phyloP scores from a whole-genome alignment of 1,140 invertebrate genomes.

The Pogonomyrmex californicus region DNA sequence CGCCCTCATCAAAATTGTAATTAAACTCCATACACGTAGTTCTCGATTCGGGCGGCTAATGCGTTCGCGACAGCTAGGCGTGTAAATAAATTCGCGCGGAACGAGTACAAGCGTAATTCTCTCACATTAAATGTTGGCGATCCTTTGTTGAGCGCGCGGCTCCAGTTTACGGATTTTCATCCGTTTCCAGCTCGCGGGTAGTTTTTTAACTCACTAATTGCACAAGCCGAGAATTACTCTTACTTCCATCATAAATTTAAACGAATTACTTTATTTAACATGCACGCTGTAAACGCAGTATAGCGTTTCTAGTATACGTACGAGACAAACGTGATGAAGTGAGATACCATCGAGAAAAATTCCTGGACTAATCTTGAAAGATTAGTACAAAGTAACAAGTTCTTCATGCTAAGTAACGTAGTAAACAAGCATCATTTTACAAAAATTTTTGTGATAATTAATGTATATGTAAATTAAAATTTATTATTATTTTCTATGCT shows the following conservation, averaged over 20 bases:
- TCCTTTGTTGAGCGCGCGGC: conserved; percentile 46
- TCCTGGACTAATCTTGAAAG: background rate
- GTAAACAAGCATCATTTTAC: background rate
- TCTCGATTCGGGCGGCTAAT: conserved; percentile 54
- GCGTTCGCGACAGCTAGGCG: conserved; percentile 52
- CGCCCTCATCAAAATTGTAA: conserved; percentile 62
- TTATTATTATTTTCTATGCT: background rate
- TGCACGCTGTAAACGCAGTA: conserved; percentile 22
- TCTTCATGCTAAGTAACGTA: background rate
- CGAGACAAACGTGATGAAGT: background rate
- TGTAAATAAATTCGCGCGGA: conserved; percentile 52
- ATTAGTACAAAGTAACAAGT: background rate
- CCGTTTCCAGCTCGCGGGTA: conserved; percentile 17
- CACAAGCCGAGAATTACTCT: conserved; percentile 48
- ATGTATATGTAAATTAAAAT: background rate
- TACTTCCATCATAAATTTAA: conserved; percentile 37
- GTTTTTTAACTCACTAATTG: conserved; percentile 62
- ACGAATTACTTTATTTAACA: conserved; percentile 56
- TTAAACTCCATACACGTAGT: conserved; percentile 62
- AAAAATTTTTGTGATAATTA: background rate
- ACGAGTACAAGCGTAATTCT: conserved; percentile 58
- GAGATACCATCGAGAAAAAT: background rate
- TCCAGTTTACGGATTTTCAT: conserved; percentile 42
- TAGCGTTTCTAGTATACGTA: background rate
- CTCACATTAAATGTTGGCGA: conserved; percentile 60